phyloP scores from a whole-genome alignment of 2,888 invertebrate species.

The Caenorhabditis sulstoni region DNA sequence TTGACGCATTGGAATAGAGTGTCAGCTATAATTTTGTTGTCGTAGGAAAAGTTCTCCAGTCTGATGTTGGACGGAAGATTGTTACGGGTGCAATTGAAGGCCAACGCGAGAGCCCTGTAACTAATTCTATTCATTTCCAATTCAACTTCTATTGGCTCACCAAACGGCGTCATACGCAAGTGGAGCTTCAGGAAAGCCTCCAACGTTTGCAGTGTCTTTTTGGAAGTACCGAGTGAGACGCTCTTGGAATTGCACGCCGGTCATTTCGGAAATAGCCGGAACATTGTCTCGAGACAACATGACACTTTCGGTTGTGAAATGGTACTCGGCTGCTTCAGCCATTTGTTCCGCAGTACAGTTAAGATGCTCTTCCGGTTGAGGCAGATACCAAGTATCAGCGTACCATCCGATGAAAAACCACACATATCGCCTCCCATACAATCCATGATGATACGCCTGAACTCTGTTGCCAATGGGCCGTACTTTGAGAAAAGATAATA shows the following conservation, averaged over 20 bases:
- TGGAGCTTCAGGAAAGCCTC: constrained; percentile 90
- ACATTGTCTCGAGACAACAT: constrained; percentile 98
- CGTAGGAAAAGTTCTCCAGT: constrained; percentile 95
- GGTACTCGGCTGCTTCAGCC: constrained; percentile 94
- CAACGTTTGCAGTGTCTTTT: constrained; percentile 89
- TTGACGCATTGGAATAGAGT: constrained; percentile 98
- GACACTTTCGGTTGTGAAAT: constrained; percentile 97
- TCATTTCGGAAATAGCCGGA: constrained; percentile 86
- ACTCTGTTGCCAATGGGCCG: too few species aligned
- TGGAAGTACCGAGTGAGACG: constrained; percentile 90
- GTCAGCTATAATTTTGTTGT: constrained; percentile 93
- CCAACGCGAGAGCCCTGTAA: constrained; percentile 89
- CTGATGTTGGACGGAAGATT: constrained; percentile 89
- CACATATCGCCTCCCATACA: constrained; percentile 95
- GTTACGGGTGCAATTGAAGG: constrained; percentile 96
- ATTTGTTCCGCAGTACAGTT: constrained; percentile 92
- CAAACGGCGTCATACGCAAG: constrained; percentile 99
- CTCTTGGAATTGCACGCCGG: constrained; percentile 86
- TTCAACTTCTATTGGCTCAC: constrained; percentile 81
- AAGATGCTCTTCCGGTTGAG: constrained; percentile 87
- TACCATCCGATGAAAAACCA: constrained; percentile 99
- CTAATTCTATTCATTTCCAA: constrained; percentile 25
- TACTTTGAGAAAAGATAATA: too few species aligned
- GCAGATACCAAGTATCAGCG: constrained; percentile 98
- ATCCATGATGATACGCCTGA: constrained; percentile 88